Evolutionary conservation across 2,888 invertebrate species (phyloP).

Genomic region (Zonitis immaculata): DNA sequence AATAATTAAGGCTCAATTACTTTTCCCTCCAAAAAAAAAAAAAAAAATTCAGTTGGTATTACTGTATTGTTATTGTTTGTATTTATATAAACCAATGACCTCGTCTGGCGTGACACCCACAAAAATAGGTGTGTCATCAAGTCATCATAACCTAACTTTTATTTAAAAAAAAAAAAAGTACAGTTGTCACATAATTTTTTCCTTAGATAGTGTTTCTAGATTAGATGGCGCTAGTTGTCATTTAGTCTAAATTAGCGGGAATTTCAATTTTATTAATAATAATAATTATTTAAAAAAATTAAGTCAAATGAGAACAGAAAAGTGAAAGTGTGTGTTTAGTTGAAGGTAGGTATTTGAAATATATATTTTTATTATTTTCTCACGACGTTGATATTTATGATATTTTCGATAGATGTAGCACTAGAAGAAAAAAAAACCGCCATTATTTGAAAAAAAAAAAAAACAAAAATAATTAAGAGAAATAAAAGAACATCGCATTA

Average conservation of each 20-base stretch:
- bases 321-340: not conserved
- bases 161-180: not conserved
- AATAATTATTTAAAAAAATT: too few relatives aligned
- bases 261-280: not conserved
- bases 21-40: too few relatives aligned
- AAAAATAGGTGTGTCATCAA: slow-evolving; percentile 13
- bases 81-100: slow-evolving; percentile 7
- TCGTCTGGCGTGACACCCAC: slow-evolving; percentile 16
- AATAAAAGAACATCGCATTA: too few relatives aligned
- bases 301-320: not conserved
- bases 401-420: too few relatives aligned
- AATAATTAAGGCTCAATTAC: too few relatives aligned
- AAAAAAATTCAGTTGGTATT: not conserved
- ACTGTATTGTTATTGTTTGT: too few relatives aligned
- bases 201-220: not conserved
- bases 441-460: too few relatives aligned
- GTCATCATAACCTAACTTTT: not conserved
- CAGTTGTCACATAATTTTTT: not conserved
- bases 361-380: not conserved
- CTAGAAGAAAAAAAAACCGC: too few relatives aligned
- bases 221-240: not conserved
- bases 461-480: too few relatives aligned
- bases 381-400: not conserved
- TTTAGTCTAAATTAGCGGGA: not conserved
- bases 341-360: not conserved